Base-by-base conservation (phyloP, 1,140 invertebrate species). In the Heliconius nattereri region DNA sequence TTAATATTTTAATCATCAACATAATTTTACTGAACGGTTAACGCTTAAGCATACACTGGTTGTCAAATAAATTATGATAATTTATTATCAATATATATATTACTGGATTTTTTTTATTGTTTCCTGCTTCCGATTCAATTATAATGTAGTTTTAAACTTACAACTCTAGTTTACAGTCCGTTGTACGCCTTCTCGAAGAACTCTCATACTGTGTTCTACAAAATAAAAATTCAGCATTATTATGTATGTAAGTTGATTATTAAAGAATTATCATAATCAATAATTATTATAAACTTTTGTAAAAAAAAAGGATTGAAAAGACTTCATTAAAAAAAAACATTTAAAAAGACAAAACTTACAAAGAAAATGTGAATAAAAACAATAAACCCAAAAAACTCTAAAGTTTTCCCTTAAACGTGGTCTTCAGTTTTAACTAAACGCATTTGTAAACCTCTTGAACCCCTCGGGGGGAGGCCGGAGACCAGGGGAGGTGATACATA, bases 391-490 rank as follows among this genome's bases (percentile, higher is more conserved):
- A n/a, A 66, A 52, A 66, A 29, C 23, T 11, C 29, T 19, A 26
- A 23, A 66, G 23, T 66, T 66, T 66, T 66, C 60, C 60, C 26
- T 66, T 66, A 66, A 66, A 66, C 60, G 60, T 23, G 60, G 60
- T 66, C 60, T 66, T 66, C 60, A 72, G 71, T 73, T 73, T 75
- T 73, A 75, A 78, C 73, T 78, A 75, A 70, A 54, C 60, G 75
- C 72, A 82, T 78, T 70, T 66, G 76, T 71, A 75, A 84, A 49
- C 23, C 54, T 74, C 40, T 29, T 57, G 60, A 35, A 76, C 74
- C 78, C 78, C 70, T 71, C 45, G 9, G 26, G 73, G 78, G 78
- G 74, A 57, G 52, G 60, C 29, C n/a, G 74, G 73, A 16, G 13
- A 45, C 40, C 40, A 45, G 40, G 40, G 40, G 13, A 45, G 40